Base-by-base conservation (phyloP, 2,797 vertebrate genomes). In the Arremon brunneinucha region DNA sequence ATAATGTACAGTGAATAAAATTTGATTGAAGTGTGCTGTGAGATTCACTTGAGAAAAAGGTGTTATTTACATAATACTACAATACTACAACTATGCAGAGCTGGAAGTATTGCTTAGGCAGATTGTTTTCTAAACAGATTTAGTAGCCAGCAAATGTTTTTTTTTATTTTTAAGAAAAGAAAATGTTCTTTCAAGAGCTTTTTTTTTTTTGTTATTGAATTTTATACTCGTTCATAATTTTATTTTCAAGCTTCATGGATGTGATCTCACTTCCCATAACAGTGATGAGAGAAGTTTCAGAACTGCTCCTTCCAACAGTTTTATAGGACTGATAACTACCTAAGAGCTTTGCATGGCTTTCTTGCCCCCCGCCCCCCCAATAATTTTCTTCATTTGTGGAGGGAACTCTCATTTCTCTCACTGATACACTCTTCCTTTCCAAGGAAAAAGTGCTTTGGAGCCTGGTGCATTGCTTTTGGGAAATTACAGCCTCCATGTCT, bases 311-410 rank as follows among this genome's bases (percentile, higher is more conserved):
- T 50, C 55, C 44, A 4, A 13, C 7, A 13, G 6, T 68, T 55
- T 75, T 80, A 12, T 15, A 53, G 11, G 28, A 35, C 30, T 57
- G 30, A 81, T 6, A 49, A 34, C 23, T 43, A 77, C 19, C 14
- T 59, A 34, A 57, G 44, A 68, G 4, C 7, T 88, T 71, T 53
- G 23, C 9, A 8, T 8, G 4, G 1, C 32, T 35, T 43, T 32
- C 8, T 30, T 77, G 1, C 11, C 9, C 7, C 3, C 22, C 22
- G 1, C 1, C 26, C 26, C 14, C 1, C 11, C 6, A 8, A 2
- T 18, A 32, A 14, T 47, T 41, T 24, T 41, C 7, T 39, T 88
- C 1, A 4, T 62, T 46, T 75, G 14, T 46, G 22, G 30, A 56
- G 17, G 20, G 41, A 91, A 5, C 12, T 49, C 37, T 37, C 8